Base-by-base conservation (phyloP, 64 coral and sea anemone species). In the Montipora efflorescens region DNA sequence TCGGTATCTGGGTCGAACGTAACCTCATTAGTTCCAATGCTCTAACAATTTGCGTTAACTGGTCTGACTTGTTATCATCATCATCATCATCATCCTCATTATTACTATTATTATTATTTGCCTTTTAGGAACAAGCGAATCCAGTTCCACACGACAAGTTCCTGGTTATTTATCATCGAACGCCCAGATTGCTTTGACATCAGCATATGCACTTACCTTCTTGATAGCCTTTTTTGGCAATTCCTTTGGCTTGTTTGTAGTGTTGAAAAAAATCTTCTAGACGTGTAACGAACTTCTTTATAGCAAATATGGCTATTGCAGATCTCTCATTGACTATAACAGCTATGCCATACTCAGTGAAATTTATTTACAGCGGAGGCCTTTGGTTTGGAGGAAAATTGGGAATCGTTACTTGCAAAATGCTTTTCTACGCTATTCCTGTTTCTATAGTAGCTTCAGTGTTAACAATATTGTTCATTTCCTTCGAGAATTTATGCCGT, bases 401-500 rank as follows among this genome's bases (percentile, higher is more conserved):
- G 10, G 90, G 90, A 4, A 14, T 67, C 5, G 67, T 92, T 8
- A 48, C 73, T 28, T 92, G 90, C 50, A 92, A 78, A 19, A 2
- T 66, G 18, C 3, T 92, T 2, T 59, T 85, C 23, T 92, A 77
- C 55, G 19, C 15, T 9, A 77, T 92, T 36, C 74, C 74, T 14
- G 36, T 87, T 10, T 92, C 90, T 1, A 86, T 92, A 66, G 69
- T 81, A 4, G 90, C 81, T 14, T 67, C 81, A 5, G 85, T 92
- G 25, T 10, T 92, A 1, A 92, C 90, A 5, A 92, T 92, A 5
- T 67, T 70, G 50, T 11, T 86, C 10, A 92, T 92, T 51, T 86
- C 90, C 52, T 23, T 78, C 5, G 81, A 92, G 59, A 6, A 86
- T 92, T n/a, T 47, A 44, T 1, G 90, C 90, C 6, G 84, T 92